phyloP scores from a whole-genome alignment of 2,888 invertebrate species.

The Iselma pallidipennis region DNA sequence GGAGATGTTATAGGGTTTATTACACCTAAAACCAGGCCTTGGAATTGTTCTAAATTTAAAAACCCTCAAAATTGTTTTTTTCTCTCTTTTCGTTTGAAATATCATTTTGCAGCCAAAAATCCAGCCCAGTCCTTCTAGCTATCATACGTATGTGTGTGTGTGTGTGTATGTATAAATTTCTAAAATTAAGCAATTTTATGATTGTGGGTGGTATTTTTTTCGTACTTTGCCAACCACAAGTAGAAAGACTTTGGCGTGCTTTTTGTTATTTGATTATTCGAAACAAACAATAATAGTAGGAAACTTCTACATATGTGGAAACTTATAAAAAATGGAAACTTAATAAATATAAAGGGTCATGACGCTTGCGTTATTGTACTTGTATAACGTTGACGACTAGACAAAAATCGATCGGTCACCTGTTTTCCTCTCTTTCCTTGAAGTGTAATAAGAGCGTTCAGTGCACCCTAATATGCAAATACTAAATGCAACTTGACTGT shows the following conservation, averaged over 20 bases:
- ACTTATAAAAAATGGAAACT: too few species aligned
- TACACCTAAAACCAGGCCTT: slow-evolving; percentile 28
- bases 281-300: too few species aligned
- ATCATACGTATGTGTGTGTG: background rate
- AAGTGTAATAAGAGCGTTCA: slow-evolving; percentile 25
- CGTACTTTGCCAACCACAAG: background rate
- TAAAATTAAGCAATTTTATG: background rate
- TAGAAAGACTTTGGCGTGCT: too few species aligned
- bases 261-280: too few species aligned
- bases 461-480: slow-evolving; percentile 36
- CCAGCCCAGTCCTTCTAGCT: background rate
- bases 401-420: slow-evolving; percentile 27
- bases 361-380: slow-evolving; percentile 24
- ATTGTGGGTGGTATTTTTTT: background rate
- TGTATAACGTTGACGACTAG: slow-evolving; percentile 15
- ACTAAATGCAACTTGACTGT: slow-evolving; percentile 11
- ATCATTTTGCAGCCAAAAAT: background rate
- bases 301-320: too few species aligned
- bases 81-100: background rate
- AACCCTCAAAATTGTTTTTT: background rate
- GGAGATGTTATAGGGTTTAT: slow-evolving; percentile 28
- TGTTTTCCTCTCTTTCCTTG: background rate
- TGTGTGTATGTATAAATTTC: background rate
- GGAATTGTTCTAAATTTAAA: slow-evolving; percentile 28
- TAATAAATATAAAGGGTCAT: slow-evolving; percentile 16